phyloP scores from a whole-genome alignment of 2,888 invertebrate genomes.

The Caenorhabditis sp. region DNA sequence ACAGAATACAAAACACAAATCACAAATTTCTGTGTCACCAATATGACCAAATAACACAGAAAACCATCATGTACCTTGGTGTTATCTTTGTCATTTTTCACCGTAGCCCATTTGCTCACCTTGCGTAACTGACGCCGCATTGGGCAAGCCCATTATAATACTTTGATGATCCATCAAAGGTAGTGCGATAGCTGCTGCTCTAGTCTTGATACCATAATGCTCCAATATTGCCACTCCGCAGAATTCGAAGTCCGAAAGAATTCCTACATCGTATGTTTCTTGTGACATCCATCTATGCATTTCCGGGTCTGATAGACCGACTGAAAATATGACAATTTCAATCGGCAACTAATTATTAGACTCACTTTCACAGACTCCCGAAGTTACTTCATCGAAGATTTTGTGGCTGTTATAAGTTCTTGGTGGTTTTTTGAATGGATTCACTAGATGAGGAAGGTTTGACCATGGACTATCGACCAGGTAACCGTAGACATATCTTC shows the following conservation, averaged over 20 bases:
- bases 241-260: slow-evolving; percentile 40
- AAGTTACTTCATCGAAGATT: slow-evolving; percentile 10
- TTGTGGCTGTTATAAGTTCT: slow-evolving; percentile 16
- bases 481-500: slow-evolving; percentile 29
- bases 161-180: slow-evolving; percentile 25
- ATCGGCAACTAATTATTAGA: not conserved
- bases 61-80: no score
- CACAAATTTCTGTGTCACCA: no score
- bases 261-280: slow-evolving; percentile 39
- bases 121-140: slow-evolving; percentile 22
- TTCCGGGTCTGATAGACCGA: slow-evolving; percentile 20
- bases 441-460: slow-evolving; percentile 25
- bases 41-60: no score
- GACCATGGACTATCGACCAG: slow-evolving; percentile 37
- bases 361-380: slow-evolving; percentile 32
- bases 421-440: slow-evolving; percentile 24
- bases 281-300: slow-evolving; percentile 18
- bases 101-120: slow-evolving; percentile 5
- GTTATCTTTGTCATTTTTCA: no score
- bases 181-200: slow-evolving; percentile 18
- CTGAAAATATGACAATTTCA: slow-evolving; percentile 20
- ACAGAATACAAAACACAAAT: no score
- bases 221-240: slow-evolving; percentile 33
- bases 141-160: slow-evolving; percentile 21
- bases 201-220: slow-evolving; percentile 32